Evolutionary conservation across 2,888 invertebrate species (phyloP), one percentile per base, ranked within the genome.

Genomic region (Pherbina coryleti): DNA sequence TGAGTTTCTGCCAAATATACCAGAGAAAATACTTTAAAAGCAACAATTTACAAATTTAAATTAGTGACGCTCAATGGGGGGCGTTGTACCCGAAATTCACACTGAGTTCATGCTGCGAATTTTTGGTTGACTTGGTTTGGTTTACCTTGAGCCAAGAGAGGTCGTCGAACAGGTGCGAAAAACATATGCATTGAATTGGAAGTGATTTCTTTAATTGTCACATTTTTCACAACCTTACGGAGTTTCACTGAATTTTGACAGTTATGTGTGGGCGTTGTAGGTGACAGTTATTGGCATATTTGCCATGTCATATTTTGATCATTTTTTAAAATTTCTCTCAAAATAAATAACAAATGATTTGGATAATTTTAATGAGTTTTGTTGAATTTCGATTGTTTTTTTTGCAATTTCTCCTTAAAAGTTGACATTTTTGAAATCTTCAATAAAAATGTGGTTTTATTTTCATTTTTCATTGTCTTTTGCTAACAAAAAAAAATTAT

Each of bases 141-240:
- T 11, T 44, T 11, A 14, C 44, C 44, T 44, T 44, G 14, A 44
- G 7, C 14, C 11, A 44, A 44, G 44, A 44, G 44, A n/a, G n/a
- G n/a, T n/a, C n/a, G 44, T 44, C 55, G 19, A 55, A 55, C 64
- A 66, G 64, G 34, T 66, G 64, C 34, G 31, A 66, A 66, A 31
- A 34, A 19, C n/a, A 22, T 8, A n/a, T 19, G n/a, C 55, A 22
- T 55, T 19, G 9, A 55, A 55, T 19, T 19, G 55, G 11, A 31
- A 11, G 31, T 55, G 55, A 71, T 71, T 51, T 31, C n/a, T 25
- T 31, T 53, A 64, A 62, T 74, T 74, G 62, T 74, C 73, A 51
- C 62, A 49, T 44, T 64, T 64, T 44, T 62, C 44, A 55, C 19
- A 51, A 31, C 34, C 60, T 14, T 57, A 62, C 17, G 7, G 4